Percentiles rank a stretch among this genome's conserved stretches.
Conservation (phyloP, 2,113 vertebrate species). For the Pterocles gutturalis region DNA sequence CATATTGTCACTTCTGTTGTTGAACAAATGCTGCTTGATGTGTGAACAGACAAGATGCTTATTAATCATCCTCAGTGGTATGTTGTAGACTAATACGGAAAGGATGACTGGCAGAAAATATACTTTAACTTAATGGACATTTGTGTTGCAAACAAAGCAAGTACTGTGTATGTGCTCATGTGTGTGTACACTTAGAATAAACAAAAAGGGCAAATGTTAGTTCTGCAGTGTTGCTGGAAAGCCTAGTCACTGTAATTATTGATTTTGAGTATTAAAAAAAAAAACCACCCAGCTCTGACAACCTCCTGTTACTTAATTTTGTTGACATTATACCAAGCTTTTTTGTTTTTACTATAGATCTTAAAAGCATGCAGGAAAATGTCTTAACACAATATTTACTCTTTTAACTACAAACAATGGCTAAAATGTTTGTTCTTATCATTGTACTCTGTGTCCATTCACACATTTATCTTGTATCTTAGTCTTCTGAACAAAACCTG, state of each 20-base stretch:
- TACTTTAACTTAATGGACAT: background rate
- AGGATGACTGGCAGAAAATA: background rate
- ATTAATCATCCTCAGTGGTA: slow-evolving; percentile 5
- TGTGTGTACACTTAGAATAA: background rate
- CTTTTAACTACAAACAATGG: background rate
- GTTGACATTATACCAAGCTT: background rate
- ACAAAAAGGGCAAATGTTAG: background rate
- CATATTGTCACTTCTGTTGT: background rate
- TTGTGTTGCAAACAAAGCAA: slow-evolving; percentile 9
- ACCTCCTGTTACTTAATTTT: background rate
- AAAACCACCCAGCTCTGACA: background rate
- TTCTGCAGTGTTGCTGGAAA: background rate
- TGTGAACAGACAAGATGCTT: background rate
- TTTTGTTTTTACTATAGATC: background rate
- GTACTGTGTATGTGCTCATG: background rate
- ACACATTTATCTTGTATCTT: background rate
- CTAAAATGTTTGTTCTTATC: background rate
- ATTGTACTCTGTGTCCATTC: background rate
- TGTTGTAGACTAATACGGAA: background rate
- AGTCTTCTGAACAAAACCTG: background rate
- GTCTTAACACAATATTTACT: background rate
- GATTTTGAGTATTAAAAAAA: background rate
- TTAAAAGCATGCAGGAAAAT: background rate
- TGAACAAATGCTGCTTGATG: slow-evolving; percentile 14
- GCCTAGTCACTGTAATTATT: background rate